phyloP scores from a whole-genome alignment of 2,888 invertebrate genomes.

The Brachyptera putata region DNA sequence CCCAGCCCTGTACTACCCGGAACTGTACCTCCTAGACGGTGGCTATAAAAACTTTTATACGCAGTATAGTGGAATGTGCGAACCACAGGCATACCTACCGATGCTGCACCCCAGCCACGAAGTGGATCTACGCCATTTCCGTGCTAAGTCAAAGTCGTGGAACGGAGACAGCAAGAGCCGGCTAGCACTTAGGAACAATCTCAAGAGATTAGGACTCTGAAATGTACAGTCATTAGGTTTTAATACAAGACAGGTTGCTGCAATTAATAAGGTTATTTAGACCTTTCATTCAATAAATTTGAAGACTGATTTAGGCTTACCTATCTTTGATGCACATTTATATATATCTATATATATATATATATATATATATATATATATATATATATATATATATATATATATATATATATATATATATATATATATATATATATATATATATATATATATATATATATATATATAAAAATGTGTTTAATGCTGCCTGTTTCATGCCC shows the following conservation, averaged over 20 bases:
- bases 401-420: no score
- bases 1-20: conserved; percentile 84
- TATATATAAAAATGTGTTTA: no score
- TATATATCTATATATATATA: no score
- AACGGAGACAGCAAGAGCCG: conserved; percentile 48
- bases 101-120: conserved; percentile 82
- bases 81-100: conserved; percentile 69
- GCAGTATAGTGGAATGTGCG: conserved; percentile 61
- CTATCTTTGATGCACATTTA: no score
- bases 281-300: no score
- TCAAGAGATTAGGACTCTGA: conserved; percentile 32
- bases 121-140: conserved; percentile 65
- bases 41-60: conserved; percentile 84
- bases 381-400: no score
- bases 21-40: conserved; percentile 87
- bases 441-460: no score
- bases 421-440: no score
- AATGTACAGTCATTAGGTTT: background rate
- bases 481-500: no score
- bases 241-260: background rate
- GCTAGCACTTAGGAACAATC: conserved; percentile 25
- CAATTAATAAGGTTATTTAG: no score
- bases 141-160: conserved; percentile 73
- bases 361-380: no score
- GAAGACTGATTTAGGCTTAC: no score